Percentiles rank a stretch among this genome's conserved stretches.
These are phyloP conservation scores for Temnothorax ravouxi DNA, from an alignment of 2,888 invertebrate species.

Conservation along the genomic window DNA sequence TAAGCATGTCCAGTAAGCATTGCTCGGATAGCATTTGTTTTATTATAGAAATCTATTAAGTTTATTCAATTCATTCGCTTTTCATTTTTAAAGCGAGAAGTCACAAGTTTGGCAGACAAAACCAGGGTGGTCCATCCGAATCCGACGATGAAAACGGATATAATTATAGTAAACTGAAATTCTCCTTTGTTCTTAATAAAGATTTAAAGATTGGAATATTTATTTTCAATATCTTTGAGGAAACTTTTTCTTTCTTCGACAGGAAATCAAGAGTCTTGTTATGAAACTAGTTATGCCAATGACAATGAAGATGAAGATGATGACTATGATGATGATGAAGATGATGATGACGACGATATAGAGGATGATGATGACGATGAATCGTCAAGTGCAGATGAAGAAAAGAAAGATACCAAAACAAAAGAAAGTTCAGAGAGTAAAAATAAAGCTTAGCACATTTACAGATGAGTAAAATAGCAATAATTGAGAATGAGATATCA, in stretches of 20 bases:
- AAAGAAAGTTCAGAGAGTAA: conserved; percentile 39
- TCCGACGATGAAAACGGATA: conserved; percentile 90
- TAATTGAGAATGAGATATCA: conserved; percentile 53
- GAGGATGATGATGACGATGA: conserved; percentile 87
- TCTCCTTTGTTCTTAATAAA: not conserved
- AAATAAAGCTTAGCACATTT: conserved; percentile 49
- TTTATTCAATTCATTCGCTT: conserved; percentile 41
- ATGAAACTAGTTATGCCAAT: conserved; percentile 71
- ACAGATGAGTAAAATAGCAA: conserved; percentile 24
- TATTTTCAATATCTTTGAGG: not conserved
- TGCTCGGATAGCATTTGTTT: conserved; percentile 22
- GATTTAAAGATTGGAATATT: not conserved
- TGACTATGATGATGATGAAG: conserved; percentile 81
- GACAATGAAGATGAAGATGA: conserved; percentile 83
- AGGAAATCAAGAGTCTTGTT: conserved; percentile 77
- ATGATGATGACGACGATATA: conserved; percentile 86
- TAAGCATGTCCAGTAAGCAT: conserved; percentile 96
- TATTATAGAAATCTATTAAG: conserved; percentile 28
- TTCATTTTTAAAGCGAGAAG: conserved; percentile 89
- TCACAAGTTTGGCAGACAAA: conserved; percentile 96
- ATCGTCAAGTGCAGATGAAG: conserved; percentile 62
- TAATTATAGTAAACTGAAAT: conserved; percentile 84
- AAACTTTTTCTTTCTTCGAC: conserved; percentile 49
- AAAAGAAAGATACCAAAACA: conserved; percentile 44
- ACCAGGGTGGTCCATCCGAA: conserved; percentile 88